A percentile compares a stretch with the other conserved stretches of the same genome.
These are phyloP conservation scores for Ovis aries DNA, from an alignment of 2,113 vertebrate species.

Conservation along the genomic window DNA sequence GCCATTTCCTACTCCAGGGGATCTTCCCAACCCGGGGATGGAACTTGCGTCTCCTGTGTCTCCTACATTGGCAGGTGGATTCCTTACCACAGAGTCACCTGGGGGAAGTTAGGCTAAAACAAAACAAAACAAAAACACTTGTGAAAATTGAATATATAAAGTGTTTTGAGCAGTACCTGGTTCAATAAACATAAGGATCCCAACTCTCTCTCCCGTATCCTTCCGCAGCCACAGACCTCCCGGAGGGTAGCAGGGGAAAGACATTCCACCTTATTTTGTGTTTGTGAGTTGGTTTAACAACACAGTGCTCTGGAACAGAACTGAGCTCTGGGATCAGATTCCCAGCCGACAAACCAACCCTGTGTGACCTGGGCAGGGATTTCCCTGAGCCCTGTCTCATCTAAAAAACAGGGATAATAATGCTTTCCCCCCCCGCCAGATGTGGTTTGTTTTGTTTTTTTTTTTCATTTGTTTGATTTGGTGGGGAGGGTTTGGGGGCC, in stretches of 20 bases:
- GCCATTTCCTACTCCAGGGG: background rate
- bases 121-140: background rate
- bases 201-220: no score
- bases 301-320: background rate
- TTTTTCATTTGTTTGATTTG: background rate
- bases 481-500: background rate
- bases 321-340: background rate
- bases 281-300: background rate
- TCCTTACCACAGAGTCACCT: background rate
- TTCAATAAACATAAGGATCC: background rate
- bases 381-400: background rate
- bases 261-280: background rate
- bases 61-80: background rate
- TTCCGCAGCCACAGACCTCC: background rate
- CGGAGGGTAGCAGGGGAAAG: background rate
- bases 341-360: accelerated
- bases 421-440: background rate
- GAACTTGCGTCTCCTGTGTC: background rate
- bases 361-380: background rate
- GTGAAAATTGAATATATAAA: background rate
- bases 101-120: background rate
- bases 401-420: background rate
- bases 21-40: background rate
- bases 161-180: background rate
- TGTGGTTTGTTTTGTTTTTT: no score